phyloP scores from a whole-genome alignment of 2,797 vertebrate genomes.

The Lacerta agilis region DNA sequence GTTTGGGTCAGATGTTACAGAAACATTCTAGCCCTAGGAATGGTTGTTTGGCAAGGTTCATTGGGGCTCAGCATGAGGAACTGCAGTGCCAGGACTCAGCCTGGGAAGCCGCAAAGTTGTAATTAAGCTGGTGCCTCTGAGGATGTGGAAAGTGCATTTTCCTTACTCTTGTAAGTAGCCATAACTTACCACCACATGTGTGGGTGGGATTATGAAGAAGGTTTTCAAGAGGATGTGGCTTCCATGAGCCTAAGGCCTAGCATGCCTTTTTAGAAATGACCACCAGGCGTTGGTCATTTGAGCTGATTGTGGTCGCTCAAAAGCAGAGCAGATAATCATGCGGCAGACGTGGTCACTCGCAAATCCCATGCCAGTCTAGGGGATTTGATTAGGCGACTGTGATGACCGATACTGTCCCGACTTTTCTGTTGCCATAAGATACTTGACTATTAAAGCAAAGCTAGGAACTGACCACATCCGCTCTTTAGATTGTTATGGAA shows the following conservation, averaged over 20 bases:
- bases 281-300: background rate
- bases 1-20: background rate
- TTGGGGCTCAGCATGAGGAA: background rate
- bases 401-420: background rate
- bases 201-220: background rate
- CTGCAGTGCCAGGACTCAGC: background rate
- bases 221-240: background rate
- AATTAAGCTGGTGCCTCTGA: slow-evolving; percentile 5
- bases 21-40: background rate
- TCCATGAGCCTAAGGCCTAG: background rate
- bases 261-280: background rate
- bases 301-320: background rate
- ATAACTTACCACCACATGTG: background rate
- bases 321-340: background rate
- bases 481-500: background rate
- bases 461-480: background rate
- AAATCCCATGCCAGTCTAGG: background rate
- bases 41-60: background rate
- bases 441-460: background rate
- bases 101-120: background rate
- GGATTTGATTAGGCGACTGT: background rate
- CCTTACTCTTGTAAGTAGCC: background rate
- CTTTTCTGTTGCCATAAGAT: background rate
- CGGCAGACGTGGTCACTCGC: background rate
- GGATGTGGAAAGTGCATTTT: background rate